These are phyloP conservation scores for Brevimyrus niger DNA, from an alignment of 2,113 vertebrate genomes.

Conservation along the genomic window DNA sequence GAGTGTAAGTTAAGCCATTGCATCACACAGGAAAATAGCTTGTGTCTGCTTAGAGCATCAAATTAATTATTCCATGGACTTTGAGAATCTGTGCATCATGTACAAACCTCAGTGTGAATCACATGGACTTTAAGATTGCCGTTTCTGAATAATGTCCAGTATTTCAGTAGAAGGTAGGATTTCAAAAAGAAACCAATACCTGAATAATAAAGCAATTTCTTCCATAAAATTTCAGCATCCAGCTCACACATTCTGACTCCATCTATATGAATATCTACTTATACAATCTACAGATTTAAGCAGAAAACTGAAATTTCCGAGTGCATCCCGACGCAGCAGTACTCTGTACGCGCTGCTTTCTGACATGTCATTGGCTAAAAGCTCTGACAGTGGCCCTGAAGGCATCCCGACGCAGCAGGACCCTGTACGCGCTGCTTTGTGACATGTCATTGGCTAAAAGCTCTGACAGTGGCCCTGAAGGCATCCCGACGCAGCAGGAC, in stretches of 20 bases:
- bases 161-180: background rate
- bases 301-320: no score
- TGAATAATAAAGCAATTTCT: background rate
- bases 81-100: background rate
- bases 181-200: background rate
- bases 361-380: no score
- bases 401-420: no score
- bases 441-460: no score
- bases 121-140: background rate
- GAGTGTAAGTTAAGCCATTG: background rate
- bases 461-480: no score
- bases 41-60: background rate
- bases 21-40: background rate
- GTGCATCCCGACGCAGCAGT: no score
- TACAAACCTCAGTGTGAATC: background rate
- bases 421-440: no score
- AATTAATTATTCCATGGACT: background rate
- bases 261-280: no score
- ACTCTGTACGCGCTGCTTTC: no score
- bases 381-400: no score
- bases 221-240: background rate
- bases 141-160: background rate
- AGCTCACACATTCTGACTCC: background rate
- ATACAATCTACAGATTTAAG: no score
- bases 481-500: no score